Percentiles rank a stretch among this genome's conserved stretches.
Evolutionary conservation across 2,113 vertebrate genomes (phyloP).

Genomic region (Acanthochromis polyacanthus): DNA sequence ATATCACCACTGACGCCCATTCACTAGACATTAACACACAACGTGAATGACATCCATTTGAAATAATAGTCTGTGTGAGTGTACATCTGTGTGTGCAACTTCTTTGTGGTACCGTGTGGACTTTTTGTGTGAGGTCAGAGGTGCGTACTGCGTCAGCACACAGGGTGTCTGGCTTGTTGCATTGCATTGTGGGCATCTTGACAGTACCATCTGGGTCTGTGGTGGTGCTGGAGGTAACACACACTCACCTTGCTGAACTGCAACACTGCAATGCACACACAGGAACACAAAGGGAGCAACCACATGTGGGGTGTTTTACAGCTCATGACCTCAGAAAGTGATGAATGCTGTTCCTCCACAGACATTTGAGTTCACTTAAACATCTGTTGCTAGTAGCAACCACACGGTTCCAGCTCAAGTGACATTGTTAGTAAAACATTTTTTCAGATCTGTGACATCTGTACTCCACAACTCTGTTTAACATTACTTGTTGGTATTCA

Average conservation of each 20-base stretch:
- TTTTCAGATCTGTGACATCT: not conserved
- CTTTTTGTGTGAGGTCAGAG: constrained; percentile 35
- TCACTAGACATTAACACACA: constrained; percentile 50
- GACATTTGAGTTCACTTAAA: not conserved
- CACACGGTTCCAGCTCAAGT: constrained; percentile 8
- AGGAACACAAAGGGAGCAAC: constrained; percentile 4
- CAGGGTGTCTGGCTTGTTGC: constrained; percentile 5
- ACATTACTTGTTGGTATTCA: no score
- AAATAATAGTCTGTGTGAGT: not conserved
- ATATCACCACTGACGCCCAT: constrained; percentile 35
- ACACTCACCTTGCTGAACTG: constrained; percentile 15
- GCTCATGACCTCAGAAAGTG: not conserved
- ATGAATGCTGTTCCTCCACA: constrained; percentile 2
- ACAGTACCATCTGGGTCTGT: constrained; percentile 57
- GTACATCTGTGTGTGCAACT: not conserved
- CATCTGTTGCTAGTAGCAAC: constrained; percentile 32
- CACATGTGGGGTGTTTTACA: not conserved
- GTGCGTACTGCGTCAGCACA: constrained; percentile 36
- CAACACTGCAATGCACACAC: constrained; percentile 1
- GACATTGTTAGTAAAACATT: not conserved
- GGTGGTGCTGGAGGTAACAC: constrained; percentile 15
- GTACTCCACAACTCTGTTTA: not conserved
- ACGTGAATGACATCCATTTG: constrained; percentile 49
- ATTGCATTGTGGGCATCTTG: constrained; percentile 21
- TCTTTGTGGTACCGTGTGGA: constrained; percentile 16